These are phyloP conservation scores for Yponomeuta evonymella DNA, from an alignment of 2,888 invertebrate species.

Conservation along the genomic window DNA sequence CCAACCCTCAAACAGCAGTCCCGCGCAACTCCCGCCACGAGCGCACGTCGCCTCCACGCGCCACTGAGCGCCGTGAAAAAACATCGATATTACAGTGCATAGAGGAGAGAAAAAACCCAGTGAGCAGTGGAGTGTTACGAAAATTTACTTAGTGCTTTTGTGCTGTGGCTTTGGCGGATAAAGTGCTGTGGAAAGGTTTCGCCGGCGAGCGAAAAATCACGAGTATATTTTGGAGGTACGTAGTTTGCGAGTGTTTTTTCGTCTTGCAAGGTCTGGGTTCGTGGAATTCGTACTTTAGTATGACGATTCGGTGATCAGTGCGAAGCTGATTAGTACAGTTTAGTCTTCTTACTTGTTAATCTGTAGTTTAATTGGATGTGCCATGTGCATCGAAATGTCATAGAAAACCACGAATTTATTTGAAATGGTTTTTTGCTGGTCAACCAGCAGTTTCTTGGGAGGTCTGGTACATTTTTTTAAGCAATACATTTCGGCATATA, in stretches of 20 bases:
- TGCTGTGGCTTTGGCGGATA: neutral
- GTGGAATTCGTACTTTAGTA: no score
- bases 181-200: neutral
- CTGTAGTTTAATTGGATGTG: no score
- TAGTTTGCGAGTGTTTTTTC: neutral
- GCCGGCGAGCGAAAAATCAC: neutral
- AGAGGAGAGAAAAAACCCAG: neutral
- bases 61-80: neutral
- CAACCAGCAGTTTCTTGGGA: no score
- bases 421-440: no score
- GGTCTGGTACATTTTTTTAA: no score
- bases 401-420: no score
- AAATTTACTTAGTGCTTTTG: neutral
- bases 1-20: neutral
- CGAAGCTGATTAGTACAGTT: no score
- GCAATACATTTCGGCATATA: no score
- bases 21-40: neutral
- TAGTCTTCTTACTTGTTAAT: no score
- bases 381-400: no score
- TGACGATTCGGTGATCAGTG: no score
- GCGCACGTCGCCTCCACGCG: neutral
- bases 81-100: slow-evolving; percentile 2
- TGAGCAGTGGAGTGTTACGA: neutral
- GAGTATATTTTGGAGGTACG: neutral
- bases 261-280: no score